phyloP scores from a whole-genome alignment of 1,140 invertebrate genomes.

The Dreissena rostriformis region DNA sequence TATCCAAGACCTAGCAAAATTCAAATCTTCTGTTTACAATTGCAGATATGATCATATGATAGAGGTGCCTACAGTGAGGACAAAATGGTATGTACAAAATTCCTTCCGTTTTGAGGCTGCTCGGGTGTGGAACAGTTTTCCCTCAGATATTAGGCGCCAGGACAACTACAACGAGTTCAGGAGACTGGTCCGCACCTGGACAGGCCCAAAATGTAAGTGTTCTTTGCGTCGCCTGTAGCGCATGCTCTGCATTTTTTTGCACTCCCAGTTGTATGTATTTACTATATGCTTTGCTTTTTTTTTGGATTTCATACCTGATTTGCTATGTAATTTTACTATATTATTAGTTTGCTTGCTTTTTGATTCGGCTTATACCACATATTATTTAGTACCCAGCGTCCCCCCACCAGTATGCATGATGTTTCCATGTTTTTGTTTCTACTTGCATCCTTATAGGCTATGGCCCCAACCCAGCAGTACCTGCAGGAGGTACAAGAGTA shows the following conservation, averaged over 20 bases:
- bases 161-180: slow-evolving; percentile 1
- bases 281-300: background rate
- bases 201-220: slow-evolving; percentile 13
- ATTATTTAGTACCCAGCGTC: too few species aligned
- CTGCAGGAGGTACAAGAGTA: too few species aligned
- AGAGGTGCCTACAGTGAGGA: slow-evolving; percentile 19
- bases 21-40: slow-evolving; percentile 34
- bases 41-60: slow-evolving; percentile 6
- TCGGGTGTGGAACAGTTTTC: slow-evolving; percentile 32
- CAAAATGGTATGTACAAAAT: slow-evolving; percentile 11
- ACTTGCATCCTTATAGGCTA: too few species aligned
- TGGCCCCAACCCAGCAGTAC: too few species aligned
- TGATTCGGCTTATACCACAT: too few species aligned
- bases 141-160: background rate
- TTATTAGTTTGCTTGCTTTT: too few species aligned
- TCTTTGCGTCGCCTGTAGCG: background rate
- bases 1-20: slow-evolving; percentile 10
- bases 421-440: too few species aligned
- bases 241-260: background rate
- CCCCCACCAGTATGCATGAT: too few species aligned
- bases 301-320: background rate
- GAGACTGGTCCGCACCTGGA: slow-evolving; percentile 24
- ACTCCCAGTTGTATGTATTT: background rate
- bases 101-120: slow-evolving; percentile 26
- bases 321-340: too few species aligned